Conservation (phyloP, 2,888 invertebrate species). For the Drosophila ochracea region DNA sequence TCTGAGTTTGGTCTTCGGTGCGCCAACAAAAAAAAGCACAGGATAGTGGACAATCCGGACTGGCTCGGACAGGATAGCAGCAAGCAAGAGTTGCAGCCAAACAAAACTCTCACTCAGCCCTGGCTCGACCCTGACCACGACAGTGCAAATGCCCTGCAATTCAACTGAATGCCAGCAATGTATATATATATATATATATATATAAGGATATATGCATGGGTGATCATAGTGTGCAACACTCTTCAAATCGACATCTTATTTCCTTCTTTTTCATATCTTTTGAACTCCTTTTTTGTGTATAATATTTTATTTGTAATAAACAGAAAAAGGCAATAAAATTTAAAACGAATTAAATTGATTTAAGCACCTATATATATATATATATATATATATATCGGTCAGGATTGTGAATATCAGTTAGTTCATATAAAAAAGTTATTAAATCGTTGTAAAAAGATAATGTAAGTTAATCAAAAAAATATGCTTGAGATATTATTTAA, state of each 20-base stretch:
- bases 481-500: neutral
- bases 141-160: constrained; percentile 17
- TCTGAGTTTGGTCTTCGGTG: constrained; percentile 51
- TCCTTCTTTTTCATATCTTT: no score
- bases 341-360: neutral
- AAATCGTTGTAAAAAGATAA: neutral
- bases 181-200: neutral
- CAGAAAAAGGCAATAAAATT: neutral
- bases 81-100: constrained; percentile 18
- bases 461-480: neutral
- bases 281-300: neutral
- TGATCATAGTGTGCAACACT: neutral
- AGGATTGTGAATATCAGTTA: neutral
- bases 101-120: neutral
- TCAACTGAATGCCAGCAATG: neutral
- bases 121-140: neutral
- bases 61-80: constrained; percentile 11
- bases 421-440: neutral
- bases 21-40: constrained; percentile 15
- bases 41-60: constrained; percentile 1
- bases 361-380: neutral
- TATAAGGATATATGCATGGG: neutral
- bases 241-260: neutral
- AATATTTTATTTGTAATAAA: neutral
- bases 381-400: neutral